Conservation (phyloP, 2,888 invertebrate species). For the Caradrina kadenii region DNA sequence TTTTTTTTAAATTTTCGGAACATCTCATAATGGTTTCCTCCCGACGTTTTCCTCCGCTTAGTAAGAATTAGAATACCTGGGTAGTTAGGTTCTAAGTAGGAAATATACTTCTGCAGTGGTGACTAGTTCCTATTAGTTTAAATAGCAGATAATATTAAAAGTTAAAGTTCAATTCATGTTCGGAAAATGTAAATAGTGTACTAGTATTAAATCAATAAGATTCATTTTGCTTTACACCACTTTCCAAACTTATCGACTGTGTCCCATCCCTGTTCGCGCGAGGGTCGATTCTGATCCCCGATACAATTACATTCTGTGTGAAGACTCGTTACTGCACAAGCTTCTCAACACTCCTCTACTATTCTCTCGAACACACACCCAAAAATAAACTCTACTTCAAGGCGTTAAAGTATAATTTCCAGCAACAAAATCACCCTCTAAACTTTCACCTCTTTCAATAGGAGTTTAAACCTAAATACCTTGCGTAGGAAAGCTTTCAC, state of each 20-base stretch:
- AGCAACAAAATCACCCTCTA: conserved; percentile 70
- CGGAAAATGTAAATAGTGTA: no score
- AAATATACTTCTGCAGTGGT: no score
- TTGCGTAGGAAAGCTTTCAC: conserved; percentile 90
- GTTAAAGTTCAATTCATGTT: no score
- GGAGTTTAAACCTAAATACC: conserved; percentile 90
- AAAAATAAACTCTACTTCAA: conserved; percentile 71
- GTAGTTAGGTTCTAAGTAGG: no score
- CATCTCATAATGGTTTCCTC: no score
- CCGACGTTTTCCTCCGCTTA: no score
- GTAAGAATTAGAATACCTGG: no score
- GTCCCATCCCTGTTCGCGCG: conserved; percentile 73
- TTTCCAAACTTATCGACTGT: conserved; percentile 67
- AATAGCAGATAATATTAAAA: no score
- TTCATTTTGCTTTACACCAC: conserved; percentile 66
- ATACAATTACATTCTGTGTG: conserved; percentile 89
- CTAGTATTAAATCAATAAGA: conserved; percentile 53
- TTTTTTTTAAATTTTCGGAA: no score
- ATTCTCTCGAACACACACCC: conserved; percentile 54
- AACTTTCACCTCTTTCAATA: conserved; percentile 91
- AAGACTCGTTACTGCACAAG: conserved; percentile 88
- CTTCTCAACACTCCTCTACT: conserved; percentile 82
- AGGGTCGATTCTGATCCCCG: conserved; percentile 86
- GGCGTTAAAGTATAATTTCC: conserved; percentile 70
- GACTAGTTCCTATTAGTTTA: no score